Base-by-base conservation (phyloP, 2,888 invertebrate genomes). In the Drosophila affinis region DNA sequence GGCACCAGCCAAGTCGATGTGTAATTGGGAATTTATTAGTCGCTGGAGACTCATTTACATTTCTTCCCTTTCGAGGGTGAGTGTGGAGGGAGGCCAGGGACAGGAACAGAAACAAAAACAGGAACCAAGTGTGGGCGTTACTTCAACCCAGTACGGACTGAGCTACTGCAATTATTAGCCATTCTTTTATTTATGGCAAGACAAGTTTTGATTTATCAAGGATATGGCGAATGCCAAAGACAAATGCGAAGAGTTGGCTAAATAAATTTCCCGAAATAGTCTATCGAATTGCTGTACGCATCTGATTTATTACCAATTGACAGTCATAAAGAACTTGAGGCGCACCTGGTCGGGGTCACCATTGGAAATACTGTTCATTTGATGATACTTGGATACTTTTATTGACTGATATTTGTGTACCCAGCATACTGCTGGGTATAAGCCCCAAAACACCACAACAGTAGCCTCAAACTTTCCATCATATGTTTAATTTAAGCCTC, bases 1-100 rank as follows among this genome's bases (percentile, higher is more conserved):
- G 34, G 49, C 55, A 58, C 57, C 52, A 78, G 83, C 71, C 69
- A 71, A 79, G 73, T 79, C 75, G 73, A 77, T 75, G 88, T 83
- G 87, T 89, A 85, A 87, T 88, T 78, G 88, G 80, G 82, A 87
- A 90, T 90, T 90, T 91, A 90, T 90, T 87, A 84, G 89, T 80
- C 90, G 82, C 90, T 75, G 71, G 90, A 91, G 90, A 91, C 87
- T 82, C 88, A 90, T 89, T 90, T 88, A 87, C 80, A 79, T 80
- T 78, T 77, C 75, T 81, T 76, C 69, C 34, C 56, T 24, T 62
- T 24, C 48, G 9, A 47, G 54, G 21, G 17, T 54, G 64, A 48
- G 34, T 9, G 21, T 48, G n/a, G 21, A 53, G 57, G n/a, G 21
- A 53, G 57, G 49, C 47, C 24, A 32, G 32, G 32, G 27, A 7